Base-by-base conservation (phyloP, 2,888 invertebrate species). In the Timandra comae region DNA sequence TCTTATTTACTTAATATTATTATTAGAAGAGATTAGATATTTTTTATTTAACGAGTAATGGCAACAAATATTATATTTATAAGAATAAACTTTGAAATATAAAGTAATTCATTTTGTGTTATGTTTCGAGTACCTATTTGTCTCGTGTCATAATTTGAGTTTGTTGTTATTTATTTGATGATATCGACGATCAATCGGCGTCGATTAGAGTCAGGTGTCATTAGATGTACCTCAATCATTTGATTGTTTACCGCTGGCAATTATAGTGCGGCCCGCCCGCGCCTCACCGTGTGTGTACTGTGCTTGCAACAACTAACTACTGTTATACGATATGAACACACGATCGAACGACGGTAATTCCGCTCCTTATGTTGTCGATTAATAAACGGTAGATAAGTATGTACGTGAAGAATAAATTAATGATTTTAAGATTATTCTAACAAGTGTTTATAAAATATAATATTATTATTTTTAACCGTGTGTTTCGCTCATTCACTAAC, bases 381-480 rank as follows among this genome's bases (percentile, higher is more conserved):
- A 69, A 76, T 78, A 61, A 74, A 79, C 30, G 46, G 38, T 73
- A 73, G 74, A 72, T 80, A 77, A 79, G 72, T 82, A 82, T 81
- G 84, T 79, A 75, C 78, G 80, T 81, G 80, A 81, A 72, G 76
- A 80, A 73, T 81, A 76, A 85, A 81, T 82, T 82, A 80, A 85
- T 84, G 77, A 80, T 75, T 82, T 78, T 82, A 81, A 81, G 81
- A 82, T 77, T 84, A 82, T 79, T 86, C 84, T 85, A 84, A 85
- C 82, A 82, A 85, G 85, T 86, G 85, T 86, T 86, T 85, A 86
- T 86, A 82, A 63, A 79, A 86, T 85, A 86, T 86, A 86, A 49
- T 86, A 84, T 85, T 84, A 85, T 86, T 86, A 85, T 86, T 85
- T 85, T 86, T 86, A 82, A 63, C 61, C 49, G 46, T 64, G 78